Percentiles rank a stretch among this genome's conserved stretches.
Conservation (phyloP, 53 echinoderm and acorn worm species). For the Antedon mediterranea region DNA sequence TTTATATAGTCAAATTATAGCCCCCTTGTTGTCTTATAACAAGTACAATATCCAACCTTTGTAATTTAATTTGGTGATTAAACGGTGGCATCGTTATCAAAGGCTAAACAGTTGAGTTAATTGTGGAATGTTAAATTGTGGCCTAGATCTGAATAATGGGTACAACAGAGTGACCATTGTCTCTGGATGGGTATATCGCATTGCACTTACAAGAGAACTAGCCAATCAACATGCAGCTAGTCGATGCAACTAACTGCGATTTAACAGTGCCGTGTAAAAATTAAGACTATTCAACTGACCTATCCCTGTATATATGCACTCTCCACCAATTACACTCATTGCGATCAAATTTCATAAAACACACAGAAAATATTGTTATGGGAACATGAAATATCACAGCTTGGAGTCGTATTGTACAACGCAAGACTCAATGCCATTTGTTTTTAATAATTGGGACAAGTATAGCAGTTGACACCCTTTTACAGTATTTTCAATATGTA, state of each 20-base stretch:
- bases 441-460: background rate
- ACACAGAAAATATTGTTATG: constrained; percentile 1
- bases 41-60: too few relatives aligned
- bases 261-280: background rate
- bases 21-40: too few relatives aligned
- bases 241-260: background rate
- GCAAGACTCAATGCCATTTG: background rate
- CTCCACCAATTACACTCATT: background rate
- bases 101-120: background rate
- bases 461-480: background rate
- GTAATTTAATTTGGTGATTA: background rate
- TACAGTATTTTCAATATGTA: background rate
- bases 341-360: background rate
- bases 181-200: background rate
- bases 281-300: background rate
- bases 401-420: background rate
- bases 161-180: background rate
- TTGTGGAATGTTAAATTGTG: background rate
- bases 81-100: background rate
- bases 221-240: background rate
- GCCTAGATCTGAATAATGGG: background rate
- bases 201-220: background rate
- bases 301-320: background rate
- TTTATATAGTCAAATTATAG: too few relatives aligned
- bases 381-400: background rate